phyloP scores from a whole-genome alignment of 2,113 vertebrate genomes.

The Balaenoptera acutorostrata region DNA sequence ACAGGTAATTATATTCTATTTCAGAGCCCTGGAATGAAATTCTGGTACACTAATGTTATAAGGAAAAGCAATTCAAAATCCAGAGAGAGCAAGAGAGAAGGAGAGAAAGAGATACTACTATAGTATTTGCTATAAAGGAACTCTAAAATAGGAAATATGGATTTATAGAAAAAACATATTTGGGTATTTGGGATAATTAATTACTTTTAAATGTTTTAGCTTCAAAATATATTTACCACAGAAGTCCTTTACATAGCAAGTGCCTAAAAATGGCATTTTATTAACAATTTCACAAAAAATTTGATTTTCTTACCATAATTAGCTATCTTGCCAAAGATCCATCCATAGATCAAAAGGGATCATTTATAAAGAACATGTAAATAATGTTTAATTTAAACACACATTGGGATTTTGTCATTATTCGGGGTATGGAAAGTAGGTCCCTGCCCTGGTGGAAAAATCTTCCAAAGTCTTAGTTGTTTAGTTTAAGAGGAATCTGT shows the following conservation, averaged over 20 bases:
- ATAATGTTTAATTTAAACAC: not conserved
- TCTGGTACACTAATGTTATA: not conserved
- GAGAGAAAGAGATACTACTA: not conserved
- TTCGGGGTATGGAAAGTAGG: not conserved
- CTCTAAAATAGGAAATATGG: not conserved
- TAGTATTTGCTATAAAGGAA: not conserved
- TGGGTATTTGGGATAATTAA: not conserved
- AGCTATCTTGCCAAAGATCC: not conserved
- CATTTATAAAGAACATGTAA: not conserved
- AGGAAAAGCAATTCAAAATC: not conserved
- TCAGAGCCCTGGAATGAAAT: not conserved
- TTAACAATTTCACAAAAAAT: not conserved
- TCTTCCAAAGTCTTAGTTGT: not conserved
- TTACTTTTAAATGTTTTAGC: not conserved
- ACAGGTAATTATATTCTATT: not conserved
- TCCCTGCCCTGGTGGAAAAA: not conserved
- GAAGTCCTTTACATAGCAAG: not conserved
- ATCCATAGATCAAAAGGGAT: not conserved
- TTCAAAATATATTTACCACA: not conserved
- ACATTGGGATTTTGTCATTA: not conserved
- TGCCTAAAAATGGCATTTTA: not conserved
- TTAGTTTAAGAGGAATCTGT: not conserved
- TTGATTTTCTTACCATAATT: not conserved
- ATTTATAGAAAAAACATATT: constrained; percentile 20
- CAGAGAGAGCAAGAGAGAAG: not conserved